Evolutionary conservation across 2,797 vertebrate genomes (phyloP).

Genomic region (Falco rusticolus): DNA sequence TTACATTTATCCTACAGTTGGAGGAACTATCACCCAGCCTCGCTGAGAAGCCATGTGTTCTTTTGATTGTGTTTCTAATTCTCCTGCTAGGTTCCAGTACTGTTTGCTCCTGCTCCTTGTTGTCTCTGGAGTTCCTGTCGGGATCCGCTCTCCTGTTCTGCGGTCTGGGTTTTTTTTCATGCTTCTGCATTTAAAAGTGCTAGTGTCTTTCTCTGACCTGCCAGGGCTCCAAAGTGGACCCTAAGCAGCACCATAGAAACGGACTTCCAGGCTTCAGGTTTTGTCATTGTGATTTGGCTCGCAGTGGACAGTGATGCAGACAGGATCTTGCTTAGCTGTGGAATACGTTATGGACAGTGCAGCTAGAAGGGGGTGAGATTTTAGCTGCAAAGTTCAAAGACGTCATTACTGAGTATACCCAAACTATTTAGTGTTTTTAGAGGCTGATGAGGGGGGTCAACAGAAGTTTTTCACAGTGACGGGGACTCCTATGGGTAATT

Average conservation of each 20-base stretch:
- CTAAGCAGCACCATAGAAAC: background rate
- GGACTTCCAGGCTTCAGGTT: background rate
- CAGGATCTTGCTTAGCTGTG: background rate
- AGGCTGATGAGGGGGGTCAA: background rate
- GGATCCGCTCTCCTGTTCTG: background rate
- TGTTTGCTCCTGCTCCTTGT: background rate
- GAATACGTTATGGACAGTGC: background rate
- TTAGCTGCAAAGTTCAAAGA: background rate
- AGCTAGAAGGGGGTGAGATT: background rate
- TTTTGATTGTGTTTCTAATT: background rate
- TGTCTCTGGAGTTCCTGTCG: background rate
- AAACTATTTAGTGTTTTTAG: background rate
- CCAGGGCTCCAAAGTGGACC: background rate
- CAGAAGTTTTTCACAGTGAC: background rate
- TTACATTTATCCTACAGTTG: background rate
- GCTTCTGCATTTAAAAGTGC: background rate
- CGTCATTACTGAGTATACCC: background rate
- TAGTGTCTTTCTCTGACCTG: background rate
- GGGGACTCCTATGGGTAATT: background rate
- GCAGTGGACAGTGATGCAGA: background rate
- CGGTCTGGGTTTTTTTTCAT: background rate
- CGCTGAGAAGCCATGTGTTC: background rate
- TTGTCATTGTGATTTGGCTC: background rate
- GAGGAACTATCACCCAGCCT: background rate
- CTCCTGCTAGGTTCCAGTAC: background rate